Base-by-base conservation (phyloP, 1,140 invertebrate species). In the Mactra quadrangularis region DNA sequence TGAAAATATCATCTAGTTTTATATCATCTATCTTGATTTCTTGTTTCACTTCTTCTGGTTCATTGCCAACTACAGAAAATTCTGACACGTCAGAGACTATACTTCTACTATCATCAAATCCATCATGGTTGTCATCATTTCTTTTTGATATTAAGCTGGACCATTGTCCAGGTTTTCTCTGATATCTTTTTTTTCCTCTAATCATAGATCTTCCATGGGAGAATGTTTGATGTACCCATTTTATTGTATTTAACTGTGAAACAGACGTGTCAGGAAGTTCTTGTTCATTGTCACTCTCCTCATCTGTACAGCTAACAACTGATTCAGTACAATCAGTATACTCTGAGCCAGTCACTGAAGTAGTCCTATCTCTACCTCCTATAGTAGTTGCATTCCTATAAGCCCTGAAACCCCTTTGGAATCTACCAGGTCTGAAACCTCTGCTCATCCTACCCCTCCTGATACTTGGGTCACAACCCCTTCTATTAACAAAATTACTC, bases 401-500 rank as follows among this genome's bases (percentile, higher is more conserved):
- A n/a, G n/a, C n/a, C n/a, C n/a, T n/a, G n/a, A n/a, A n/a, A n/a
- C n/a, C n/a, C n/a, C n/a, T n/a, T n/a, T n/a, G n/a, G n/a, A n/a
- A n/a, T n/a, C n/a, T n/a, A n/a, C n/a, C n/a, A n/a, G n/a, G n/a
- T n/a, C n/a, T n/a, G n/a, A n/a, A n/a, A n/a, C n/a, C n/a, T n/a
- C 41, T 72, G 22, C 70, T 72, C 62, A 47, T 72, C 15, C 70
- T 72, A 72, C 70, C 55, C 13, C 70, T 72, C 13, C 70, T 72
- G 38, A 15, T 72, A 33, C 70, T 72, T 15, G 50, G 62, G 38
- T 41, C 55, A 33, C 50, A 64, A 72, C 50, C 55, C 13, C 50
- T 72, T 29, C 70, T 72, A 57, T 33, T 72, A 72, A 15, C 55
- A 57, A 47, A 64, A 72, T 29, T 72, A 72, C 70, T 72, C 62